phyloP scores from a whole-genome alignment of 2,888 invertebrate species.

The Melanchra persicariae region DNA sequence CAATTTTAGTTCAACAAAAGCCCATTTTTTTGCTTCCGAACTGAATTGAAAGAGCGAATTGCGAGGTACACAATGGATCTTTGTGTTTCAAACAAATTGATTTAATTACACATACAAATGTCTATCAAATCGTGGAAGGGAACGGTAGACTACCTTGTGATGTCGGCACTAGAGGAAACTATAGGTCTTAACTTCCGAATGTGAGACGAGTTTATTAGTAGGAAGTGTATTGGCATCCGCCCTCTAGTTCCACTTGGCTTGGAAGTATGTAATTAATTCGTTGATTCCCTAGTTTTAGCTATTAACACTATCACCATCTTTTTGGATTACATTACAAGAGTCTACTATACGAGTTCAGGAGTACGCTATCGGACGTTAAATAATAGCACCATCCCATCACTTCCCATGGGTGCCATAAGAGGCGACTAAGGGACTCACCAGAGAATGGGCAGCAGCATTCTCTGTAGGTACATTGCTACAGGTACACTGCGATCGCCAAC shows the following conservation, averaged over 20 bases:
- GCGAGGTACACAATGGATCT: constrained; percentile 52
- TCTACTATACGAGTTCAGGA: no score
- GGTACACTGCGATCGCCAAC: no score
- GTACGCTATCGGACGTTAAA: no score
- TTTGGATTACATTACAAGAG: not conserved
- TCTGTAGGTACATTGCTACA: no score
- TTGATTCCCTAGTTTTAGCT: no score
- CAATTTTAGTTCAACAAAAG: not conserved
- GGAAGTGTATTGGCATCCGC: not conserved
- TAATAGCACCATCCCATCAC: no score
- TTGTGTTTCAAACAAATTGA: constrained; percentile 57
- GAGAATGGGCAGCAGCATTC: no score
- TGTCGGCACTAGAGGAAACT: not conserved
- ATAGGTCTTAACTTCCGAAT: constrained; percentile 9
- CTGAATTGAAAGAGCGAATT: constrained; percentile 34
- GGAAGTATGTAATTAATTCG: not conserved
- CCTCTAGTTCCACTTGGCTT: not conserved
- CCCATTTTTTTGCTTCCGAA: constrained; percentile 16
- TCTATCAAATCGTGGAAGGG: constrained; percentile 54
- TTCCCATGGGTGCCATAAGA: no score
- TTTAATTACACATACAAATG: constrained; percentile 63
- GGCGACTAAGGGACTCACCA: no score
- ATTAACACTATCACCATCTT: not conserved
- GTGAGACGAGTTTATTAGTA: not conserved
- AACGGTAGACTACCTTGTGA: constrained; percentile 38